These are phyloP conservation scores for Dicycla oo DNA, from an alignment of 2,888 invertebrate species.

Conservation along the genomic window DNA sequence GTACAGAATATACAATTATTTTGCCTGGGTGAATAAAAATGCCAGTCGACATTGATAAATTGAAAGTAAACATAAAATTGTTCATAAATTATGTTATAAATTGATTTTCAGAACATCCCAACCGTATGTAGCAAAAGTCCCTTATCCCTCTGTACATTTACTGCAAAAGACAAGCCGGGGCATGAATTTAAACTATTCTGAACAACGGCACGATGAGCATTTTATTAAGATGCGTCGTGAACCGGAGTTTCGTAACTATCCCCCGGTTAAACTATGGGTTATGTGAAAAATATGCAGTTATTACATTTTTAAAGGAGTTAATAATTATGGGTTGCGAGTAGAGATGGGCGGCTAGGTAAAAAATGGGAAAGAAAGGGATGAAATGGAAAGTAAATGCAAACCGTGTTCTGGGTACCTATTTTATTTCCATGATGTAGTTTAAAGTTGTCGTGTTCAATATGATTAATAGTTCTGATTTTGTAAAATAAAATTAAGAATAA, in stretches of 20 bases:
- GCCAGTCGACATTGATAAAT: too few species aligned
- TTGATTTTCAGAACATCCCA: not conserved
- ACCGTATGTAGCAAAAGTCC: slow-evolving; percentile 41
- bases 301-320: not conserved
- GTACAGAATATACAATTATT: too few species aligned
- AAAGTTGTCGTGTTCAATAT: too few species aligned
- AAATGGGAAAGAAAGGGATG: too few species aligned
- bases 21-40: too few species aligned
- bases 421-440: too few species aligned
- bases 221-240: slow-evolving; percentile 64
- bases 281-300: not conserved
- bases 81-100: not conserved
- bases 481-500: too few species aligned
- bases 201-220: slow-evolving; percentile 67
- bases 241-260: slow-evolving; percentile 44
- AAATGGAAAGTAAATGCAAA: too few species aligned
- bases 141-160: slow-evolving; percentile 18
- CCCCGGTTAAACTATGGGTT: not conserved
- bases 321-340: not conserved
- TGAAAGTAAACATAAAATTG: too few species aligned
- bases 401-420: too few species aligned
- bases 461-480: too few species aligned
- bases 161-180: slow-evolving; percentile 35
- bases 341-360: too few species aligned
- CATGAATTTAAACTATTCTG: slow-evolving; percentile 69